Evolutionary conservation across 2,888 invertebrate species (phyloP).

Genomic region (Synergus japonicus): DNA sequence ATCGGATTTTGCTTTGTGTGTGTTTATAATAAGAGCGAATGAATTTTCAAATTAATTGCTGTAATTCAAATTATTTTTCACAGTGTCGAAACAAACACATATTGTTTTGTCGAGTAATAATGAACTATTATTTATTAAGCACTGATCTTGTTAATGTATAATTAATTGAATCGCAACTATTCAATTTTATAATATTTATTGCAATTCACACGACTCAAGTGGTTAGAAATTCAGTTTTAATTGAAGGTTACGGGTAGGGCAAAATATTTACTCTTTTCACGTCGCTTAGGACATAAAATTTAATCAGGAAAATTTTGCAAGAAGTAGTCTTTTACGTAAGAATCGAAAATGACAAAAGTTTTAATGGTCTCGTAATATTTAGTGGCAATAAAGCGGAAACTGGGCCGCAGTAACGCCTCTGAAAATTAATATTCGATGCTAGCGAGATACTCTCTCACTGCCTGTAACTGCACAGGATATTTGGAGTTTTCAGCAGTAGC

Average conservation of each 20-base stretch:
- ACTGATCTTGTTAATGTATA: background rate
- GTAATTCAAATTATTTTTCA: background rate
- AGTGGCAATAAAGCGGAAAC: constrained; percentile 61
- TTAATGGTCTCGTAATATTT: background rate
- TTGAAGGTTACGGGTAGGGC: too few species aligned
- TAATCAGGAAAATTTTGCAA: background rate
- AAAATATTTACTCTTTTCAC: background rate
- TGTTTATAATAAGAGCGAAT: constrained; percentile 6
- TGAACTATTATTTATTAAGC: background rate
- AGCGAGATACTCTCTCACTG: background rate
- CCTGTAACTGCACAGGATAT: background rate
- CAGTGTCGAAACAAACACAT: too few species aligned
- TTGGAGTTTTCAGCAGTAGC: background rate
- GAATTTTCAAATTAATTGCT: constrained; percentile 7
- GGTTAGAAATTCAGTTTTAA: too few species aligned
- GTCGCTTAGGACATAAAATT: background rate
- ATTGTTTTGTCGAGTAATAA: background rate
- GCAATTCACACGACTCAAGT: too few species aligned
- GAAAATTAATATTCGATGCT: constrained; percentile 64
- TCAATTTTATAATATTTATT: too few species aligned
- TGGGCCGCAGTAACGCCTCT: constrained; percentile 56
- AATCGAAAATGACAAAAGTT: background rate
- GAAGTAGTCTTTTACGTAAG: background rate
- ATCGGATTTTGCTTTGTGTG: background rate
- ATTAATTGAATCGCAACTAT: too few species aligned